These are phyloP conservation scores for Apeltes quadracus DNA, from an alignment of 2,113 vertebrate species.

Conservation along the genomic window DNA sequence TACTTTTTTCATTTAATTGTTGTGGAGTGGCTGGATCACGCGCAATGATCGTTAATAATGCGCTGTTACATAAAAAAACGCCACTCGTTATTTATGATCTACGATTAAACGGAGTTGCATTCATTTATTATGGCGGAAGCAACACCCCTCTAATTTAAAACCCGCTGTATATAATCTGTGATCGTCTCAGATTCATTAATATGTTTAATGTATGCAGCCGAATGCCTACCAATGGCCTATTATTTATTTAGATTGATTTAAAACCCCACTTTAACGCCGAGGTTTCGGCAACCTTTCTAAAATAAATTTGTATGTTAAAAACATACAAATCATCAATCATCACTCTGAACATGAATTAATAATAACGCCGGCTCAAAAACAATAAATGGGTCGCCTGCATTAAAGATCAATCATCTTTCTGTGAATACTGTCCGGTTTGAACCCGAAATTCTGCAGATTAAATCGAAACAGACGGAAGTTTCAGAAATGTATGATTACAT, in stretches of 20 bases:
- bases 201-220: slow-evolving; percentile 24
- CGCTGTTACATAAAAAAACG: background rate
- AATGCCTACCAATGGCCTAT: background rate
- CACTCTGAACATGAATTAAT: slow-evolving; percentile 59
- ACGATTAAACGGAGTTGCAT: slow-evolving; percentile 11
- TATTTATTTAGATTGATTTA: slow-evolving; percentile 27
- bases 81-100: slow-evolving; percentile 47
- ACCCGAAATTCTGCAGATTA: background rate
- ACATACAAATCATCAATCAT: slow-evolving; percentile 22
- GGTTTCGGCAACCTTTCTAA: background rate
- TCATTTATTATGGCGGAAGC: slow-evolving; percentile 32
- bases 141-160: slow-evolving; percentile 11
- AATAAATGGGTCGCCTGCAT: slow-evolving; percentile 20
- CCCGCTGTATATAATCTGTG: background rate
- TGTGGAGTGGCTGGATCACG: background rate
- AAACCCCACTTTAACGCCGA: background rate
- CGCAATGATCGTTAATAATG: background rate
- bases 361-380: slow-evolving; percentile 22
- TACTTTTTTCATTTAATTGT: slow-evolving; percentile 55
- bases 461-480: background rate
- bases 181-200: slow-evolving; percentile 42
- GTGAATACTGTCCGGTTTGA: background rate
- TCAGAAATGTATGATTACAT: background rate
- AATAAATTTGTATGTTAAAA: background rate
- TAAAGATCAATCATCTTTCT: slow-evolving; percentile 28